A percentile compares a stretch with the other conserved stretches of the same genome.
These are phyloP conservation scores for Ditylenchus weischeri DNA, from an alignment of 2,888 invertebrate species.

Conservation along the genomic window DNA sequence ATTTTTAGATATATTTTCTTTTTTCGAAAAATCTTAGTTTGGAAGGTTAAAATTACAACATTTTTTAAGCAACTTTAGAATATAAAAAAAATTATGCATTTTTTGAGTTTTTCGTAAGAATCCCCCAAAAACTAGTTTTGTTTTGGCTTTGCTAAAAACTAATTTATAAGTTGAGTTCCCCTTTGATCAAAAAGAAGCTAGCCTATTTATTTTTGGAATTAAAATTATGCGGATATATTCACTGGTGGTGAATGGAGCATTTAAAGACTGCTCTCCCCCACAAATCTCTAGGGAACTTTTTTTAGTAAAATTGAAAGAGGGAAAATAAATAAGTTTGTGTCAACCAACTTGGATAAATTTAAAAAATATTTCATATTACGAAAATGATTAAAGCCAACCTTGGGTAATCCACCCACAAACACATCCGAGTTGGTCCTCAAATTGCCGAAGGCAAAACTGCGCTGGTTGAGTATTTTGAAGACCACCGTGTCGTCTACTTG, in stretches of 20 bases:
- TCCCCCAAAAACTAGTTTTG: too few species aligned
- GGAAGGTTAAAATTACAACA: too few species aligned
- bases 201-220: conserved; percentile 5
- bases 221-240: not conserved
- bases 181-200: too few species aligned
- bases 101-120: too few species aligned
- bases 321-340: not conserved
- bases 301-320: not conserved
- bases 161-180: too few species aligned
- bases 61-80: too few species aligned
- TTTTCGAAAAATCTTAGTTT: too few species aligned
- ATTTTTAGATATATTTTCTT: too few species aligned
- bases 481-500: conserved; percentile 52
- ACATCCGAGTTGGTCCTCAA: conserved; percentile 84
- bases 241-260: too few species aligned
- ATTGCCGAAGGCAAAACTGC: conserved; percentile 82
- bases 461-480: conserved; percentile 70
- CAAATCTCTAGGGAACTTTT: conserved; percentile 4
- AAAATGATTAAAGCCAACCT: conserved; percentile 19
- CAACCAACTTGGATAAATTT: conserved; percentile 6
- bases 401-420: conserved; percentile 90
- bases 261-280: too few species aligned
- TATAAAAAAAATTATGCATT: too few species aligned
- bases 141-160: too few species aligned
- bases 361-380: conserved; percentile 7